Percentiles rank a stretch among this genome's conserved stretches.
phyloP scores from a whole-genome alignment of 2,888 invertebrate species.

The Teleogryllus oceanicus region DNA sequence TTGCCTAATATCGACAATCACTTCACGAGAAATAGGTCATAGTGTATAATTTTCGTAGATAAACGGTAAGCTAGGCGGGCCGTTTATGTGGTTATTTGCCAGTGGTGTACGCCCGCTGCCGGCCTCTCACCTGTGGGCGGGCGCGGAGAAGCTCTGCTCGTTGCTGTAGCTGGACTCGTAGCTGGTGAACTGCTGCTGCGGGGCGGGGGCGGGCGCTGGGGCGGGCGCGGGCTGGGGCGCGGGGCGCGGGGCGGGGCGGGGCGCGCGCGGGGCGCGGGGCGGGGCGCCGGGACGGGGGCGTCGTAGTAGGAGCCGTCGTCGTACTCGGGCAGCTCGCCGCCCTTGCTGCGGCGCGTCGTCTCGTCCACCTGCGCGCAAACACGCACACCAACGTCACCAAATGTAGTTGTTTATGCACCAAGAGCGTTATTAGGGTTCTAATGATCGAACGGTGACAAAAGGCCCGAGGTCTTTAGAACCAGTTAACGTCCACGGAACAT shows the following conservation, averaged over 20 bases:
- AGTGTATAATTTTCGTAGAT: too few relatives aligned
- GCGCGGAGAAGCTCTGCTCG: constrained; percentile 39
- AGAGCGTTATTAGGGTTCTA: too few relatives aligned
- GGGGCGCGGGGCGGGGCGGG: constrained; percentile 40
- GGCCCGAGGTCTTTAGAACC: too few relatives aligned
- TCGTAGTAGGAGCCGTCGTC: constrained; percentile 41
- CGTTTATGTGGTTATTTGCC: too few relatives aligned
- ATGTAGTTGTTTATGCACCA: too few relatives aligned
- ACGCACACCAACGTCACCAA: too few relatives aligned
- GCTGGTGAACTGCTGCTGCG: constrained; percentile 37
- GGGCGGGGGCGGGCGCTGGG: constrained; percentile 43
- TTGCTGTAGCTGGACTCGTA: constrained; percentile 31
- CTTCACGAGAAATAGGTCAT: too few relatives aligned
- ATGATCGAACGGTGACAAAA: too few relatives aligned
- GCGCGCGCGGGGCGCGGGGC: constrained; percentile 27
- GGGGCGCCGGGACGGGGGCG: constrained; percentile 35
- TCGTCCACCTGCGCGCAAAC: constrained; percentile 43
- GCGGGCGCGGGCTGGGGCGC: constrained; percentile 40
- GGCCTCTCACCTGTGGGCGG: constrained; percentile 39
- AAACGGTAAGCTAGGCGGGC: too few relatives aligned
- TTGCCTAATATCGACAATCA: too few relatives aligned
- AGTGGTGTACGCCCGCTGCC: too few relatives aligned
- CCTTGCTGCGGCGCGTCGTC: constrained; percentile 39
- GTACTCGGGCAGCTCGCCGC: constrained; percentile 31
- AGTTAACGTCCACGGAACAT: too few relatives aligned